Evolutionary conservation across 2,888 invertebrate genomes (phyloP).

Genomic region (Drosophila atroscutellata): DNA sequence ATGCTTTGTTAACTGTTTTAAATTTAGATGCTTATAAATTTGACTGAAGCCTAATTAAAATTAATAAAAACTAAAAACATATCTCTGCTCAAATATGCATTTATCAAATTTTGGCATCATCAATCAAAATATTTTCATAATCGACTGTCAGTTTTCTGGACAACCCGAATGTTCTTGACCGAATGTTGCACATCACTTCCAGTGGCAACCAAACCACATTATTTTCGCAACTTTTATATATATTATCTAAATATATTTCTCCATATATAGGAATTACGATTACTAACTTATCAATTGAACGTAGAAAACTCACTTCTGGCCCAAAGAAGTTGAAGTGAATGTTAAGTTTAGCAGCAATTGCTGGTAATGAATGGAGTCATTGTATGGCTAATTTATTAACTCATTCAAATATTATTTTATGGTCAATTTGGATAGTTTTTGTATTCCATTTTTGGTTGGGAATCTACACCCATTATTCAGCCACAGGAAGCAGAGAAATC

Average conservation of each 20-base stretch:
- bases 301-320: not conserved
- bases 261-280: too few species aligned
- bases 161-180: not conserved
- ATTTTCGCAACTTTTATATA: not conserved
- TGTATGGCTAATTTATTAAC: not conserved
- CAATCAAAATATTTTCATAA: slow-evolving; percentile 32
- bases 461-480: not conserved
- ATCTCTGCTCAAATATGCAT: not conserved
- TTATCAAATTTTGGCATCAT: slow-evolving; percentile 23
- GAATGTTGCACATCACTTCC: not conserved
- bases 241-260: too few species aligned
- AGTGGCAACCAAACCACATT: not conserved
- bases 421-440: not conserved
- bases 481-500: slow-evolving; percentile 37
- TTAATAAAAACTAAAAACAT: slow-evolving; percentile 5
- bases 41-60: slow-evolving; percentile 11
- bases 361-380: not conserved
- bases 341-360: not conserved
- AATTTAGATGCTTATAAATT: slow-evolving; percentile 56
- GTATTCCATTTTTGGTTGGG: slow-evolving; percentile 1
- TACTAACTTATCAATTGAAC: not conserved
- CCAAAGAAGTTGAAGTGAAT: not conserved
- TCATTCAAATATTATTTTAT: not conserved
- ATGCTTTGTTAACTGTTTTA: slow-evolving; percentile 64
- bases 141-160: not conserved